Percentiles rank a stretch among this genome's conserved stretches.
These are phyloP conservation scores for Trogon melanurus DNA, from an alignment of 2,113 vertebrate species.

Conservation along the genomic window DNA sequence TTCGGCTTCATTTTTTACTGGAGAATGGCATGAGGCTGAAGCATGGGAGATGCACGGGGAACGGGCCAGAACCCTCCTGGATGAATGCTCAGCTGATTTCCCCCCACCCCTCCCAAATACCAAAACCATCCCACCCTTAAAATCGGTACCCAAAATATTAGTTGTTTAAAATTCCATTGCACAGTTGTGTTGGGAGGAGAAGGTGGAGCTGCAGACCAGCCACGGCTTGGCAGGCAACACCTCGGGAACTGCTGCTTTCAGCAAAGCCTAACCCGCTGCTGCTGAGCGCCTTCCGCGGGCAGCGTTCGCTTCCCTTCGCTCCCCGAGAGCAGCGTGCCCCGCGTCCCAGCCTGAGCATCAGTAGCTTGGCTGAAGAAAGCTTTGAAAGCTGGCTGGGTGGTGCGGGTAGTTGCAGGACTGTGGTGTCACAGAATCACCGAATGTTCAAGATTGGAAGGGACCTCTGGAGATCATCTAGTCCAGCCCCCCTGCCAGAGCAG, in stretches of 20 bases:
- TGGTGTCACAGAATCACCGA: too few relatives aligned
- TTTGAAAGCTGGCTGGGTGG: not conserved
- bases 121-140: not conserved
- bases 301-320: not conserved
- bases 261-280: not conserved
- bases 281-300: not conserved
- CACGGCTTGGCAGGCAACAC: not conserved
- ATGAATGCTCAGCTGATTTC: not conserved
- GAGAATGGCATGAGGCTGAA: not conserved
- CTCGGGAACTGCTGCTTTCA: not conserved
- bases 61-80: not conserved
- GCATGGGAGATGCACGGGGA: not conserved
- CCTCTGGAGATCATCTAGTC: too few relatives aligned
- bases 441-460: too few relatives aligned
- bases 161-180: not conserved
- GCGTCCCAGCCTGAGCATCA: not conserved
- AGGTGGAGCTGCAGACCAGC: not conserved
- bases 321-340: not conserved
- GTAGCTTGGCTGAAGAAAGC: not conserved
- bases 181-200: not conserved
- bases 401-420: rapidly evolving
- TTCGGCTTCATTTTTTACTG: not conserved
- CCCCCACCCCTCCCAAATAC: not conserved
- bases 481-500: too few relatives aligned
- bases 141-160: not conserved